Evolutionary conservation across 2,888 invertebrate species (phyloP), one percentile per base, ranked within the genome.

Genomic region (Kryphioiulus occultus): DNA sequence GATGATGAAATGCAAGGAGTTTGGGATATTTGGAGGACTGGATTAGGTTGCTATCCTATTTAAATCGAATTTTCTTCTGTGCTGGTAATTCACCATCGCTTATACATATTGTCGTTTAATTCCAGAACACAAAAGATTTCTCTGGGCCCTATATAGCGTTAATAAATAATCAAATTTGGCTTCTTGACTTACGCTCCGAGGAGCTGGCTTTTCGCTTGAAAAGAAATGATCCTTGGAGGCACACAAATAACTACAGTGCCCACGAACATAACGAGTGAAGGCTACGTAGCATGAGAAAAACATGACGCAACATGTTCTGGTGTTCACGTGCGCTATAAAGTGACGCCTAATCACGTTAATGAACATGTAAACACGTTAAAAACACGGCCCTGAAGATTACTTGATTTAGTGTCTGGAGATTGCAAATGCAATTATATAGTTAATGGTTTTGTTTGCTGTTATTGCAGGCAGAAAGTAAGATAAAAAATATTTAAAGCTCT

Each of bases 181-280:
- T n/a, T 53, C 53, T 53, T 53, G 53, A 53, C 53, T 53, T 53
- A n/a, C n/a, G 53, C 53, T 53, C n/a, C 53, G 53, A 53, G n/a
- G 53, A 53, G n/a, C n/a, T 15, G 1, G 19, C 53, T 53, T 47
- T 47, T 47, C 17, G 17, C 12, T 17, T 17, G 17, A 47, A 47
- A 17, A 47, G 12, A 47, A 10, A 53, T 53, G 1, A n/a, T 53
- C n/a, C 12, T 53, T 53, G 19, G 53, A 12, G 10, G 7, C 44
- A 44, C 1, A 10, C 12, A 44, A 44, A 44, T 44, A 44, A 9
- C 44, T 9, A 44, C 10, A 44, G 10, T 9, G 9, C 44, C 10
- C 44, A 44, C 10, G 10, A 44, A 15, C 44, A 15, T 44, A 15
- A 12, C 15, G 44, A 15, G 12, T 44, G 5, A 44, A 44, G 44